Evolutionary conservation across 2,797 vertebrate genomes (phyloP), one percentile per base, ranked within the genome.

Genomic region (Psittacula derbiana): DNA sequence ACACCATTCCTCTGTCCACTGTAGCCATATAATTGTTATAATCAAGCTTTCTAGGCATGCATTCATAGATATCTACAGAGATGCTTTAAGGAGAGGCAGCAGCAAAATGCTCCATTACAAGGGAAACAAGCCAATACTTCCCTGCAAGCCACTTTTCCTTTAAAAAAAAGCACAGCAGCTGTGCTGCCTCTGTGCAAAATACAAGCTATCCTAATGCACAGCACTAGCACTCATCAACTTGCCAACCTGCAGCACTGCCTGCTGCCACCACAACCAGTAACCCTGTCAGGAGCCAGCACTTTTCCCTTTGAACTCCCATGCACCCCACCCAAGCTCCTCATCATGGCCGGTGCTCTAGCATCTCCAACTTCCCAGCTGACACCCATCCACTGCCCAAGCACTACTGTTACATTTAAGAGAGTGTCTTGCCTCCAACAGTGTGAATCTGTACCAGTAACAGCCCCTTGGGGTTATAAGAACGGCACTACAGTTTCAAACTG

Each of bases 291-390:
- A 83, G 50, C 27, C 33, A 49, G 31, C 38, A 38, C 28, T 20
- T 33, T 62, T 71, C 31, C 36, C 41, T 55, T 23, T 10, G 3
- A 65, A 67, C 11, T 72, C 31, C 79, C 46, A 14, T 3, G 2
- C 0, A 0, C 20, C 46, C 46, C 50, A 82, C 21, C 30, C 43
- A 41, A 36, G 67, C 6, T 62, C 60, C 25, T 1, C 3, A 19
- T 10, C 5, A 0, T 0, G 30, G 28, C 36, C 4, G 1, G 21
- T 8, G 24, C n/a, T 38, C 10, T 2, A 16, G 52, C 52, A 43
- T 25, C 64, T 73, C 38, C 75, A 70, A 4, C 18, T 16, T 7
- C 5, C 41, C 60, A 41, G 47, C 10, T 1, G 4, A 30, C 5
- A 2, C 11, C 64, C 33, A 31, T 11, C 23, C 6, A 3, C 44